Base-by-base conservation (phyloP, 1,140 invertebrate genomes). In the Branchinecta lynchi region DNA sequence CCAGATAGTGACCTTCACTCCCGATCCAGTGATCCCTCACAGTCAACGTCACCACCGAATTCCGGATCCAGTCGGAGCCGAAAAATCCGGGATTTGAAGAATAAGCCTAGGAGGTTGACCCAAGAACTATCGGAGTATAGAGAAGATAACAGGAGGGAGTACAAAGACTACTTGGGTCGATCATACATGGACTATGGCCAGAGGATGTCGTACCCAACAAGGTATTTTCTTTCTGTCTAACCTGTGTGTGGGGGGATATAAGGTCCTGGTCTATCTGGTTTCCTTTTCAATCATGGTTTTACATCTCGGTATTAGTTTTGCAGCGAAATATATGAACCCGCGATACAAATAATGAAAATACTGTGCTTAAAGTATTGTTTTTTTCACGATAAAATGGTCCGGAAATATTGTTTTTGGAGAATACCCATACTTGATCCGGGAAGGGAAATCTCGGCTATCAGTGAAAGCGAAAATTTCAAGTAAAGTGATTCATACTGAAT, bases 61-160 rank as follows among this genome's bases (percentile, higher is more conserved):
- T 43, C 65, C n/a, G 17, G 32, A 66, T 21, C n/a, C 12, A 20
- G n/a, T 45, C 67, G 65, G 8, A 70, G 32, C 21, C 15, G 20
- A n/a, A 66, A 70, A 51, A 65, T 66, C 65, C 44, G 67, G n/a
- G 43, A 32, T 51, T 45, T 44, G 0, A 66, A 51, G 15, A 51
- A 66, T 9, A 72, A 72, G 9, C 69, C 68, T 17, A 68, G 71
- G 15, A 67, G 70, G 67, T 70, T 76, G 68, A 76, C 75, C 12
- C 77, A 81, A 72, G 77, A 80, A 66, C 72, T 81, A 44, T 77
- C 77, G n/a, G 81, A 81, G 71, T 80, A 76, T 69, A 74, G 77
- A 43, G 78, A 81, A 71, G 77, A 77, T 67, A 68, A 76, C 2
- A 75, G 77, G 15, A 73, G 81, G 69, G 81, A 84, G 60, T 82